Base-by-base conservation (phyloP, 2,888 invertebrate genomes). In the Machimus rusticus region DNA sequence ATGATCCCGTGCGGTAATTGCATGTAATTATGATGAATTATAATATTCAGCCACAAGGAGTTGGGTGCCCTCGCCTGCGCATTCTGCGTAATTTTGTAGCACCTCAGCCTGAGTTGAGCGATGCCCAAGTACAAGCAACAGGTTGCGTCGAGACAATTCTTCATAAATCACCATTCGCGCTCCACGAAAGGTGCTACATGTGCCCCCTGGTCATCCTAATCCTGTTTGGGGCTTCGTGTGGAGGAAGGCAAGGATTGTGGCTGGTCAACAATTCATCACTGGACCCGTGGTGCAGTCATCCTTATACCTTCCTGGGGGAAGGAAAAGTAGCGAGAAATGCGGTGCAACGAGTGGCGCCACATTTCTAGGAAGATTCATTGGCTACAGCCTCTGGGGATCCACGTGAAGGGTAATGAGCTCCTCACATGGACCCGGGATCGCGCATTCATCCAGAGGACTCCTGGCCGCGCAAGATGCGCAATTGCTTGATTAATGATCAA, bases 21-120 rank as follows among this genome's bases (percentile, higher is more conserved):
- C 85, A 85, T 85, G 78, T 86, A 86, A 86, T 86, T 86, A 77
- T 86, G 78, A 86, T 86, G 78, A 86, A 86, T 86, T 86, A 86
- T 78, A 78, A 78, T 86, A 86, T 79, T 86, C 78, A 86, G 66
- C 43, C 78, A 79, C 31, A 39, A 78, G 86, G 85, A 85, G 57
- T 23, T 74, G 46, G n/a, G 55, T 5, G 19, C 12, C 37, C 34
- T 19, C 34, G 31, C 51, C 57, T 46, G 66, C 57, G 66, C 39
- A 57, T 37, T 82, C 23, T 51, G 81, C 78, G 51, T 55, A 55
- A 51, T 81, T 81, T 55, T 55, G 16, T 19, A 14, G 51, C 55
- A 55, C 28, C 51, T 31, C 8, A 9, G 12, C 57, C 6, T 23
- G 43, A 6, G 57, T n/a, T 57, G 57, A 23, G 57, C 19, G 23